Percentiles rank a stretch among this genome's conserved stretches.
These are phyloP conservation scores for Pardosa pseudoannulata DNA, from an alignment of 2,888 invertebrate species.

Conservation along the genomic window DNA sequence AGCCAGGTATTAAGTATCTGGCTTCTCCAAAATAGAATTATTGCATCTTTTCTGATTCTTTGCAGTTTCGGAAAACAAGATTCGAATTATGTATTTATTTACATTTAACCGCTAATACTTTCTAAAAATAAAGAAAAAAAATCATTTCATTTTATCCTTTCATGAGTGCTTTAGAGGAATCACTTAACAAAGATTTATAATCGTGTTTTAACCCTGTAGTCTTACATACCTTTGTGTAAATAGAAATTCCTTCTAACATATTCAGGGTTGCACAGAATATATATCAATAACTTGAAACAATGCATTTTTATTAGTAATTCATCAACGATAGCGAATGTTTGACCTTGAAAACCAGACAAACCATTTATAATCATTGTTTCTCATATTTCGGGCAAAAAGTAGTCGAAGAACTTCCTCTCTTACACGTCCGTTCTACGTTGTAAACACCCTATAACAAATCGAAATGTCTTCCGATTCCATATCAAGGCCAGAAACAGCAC, in stretches of 20 bases:
- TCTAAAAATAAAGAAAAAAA: too few relatives aligned
- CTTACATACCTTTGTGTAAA: too few relatives aligned
- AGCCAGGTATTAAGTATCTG: too few relatives aligned
- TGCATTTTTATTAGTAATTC: neutral
- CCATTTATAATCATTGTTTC: conserved; percentile 2
- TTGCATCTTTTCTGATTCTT: too few relatives aligned
- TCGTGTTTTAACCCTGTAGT: too few relatives aligned
- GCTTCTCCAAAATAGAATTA: too few relatives aligned
- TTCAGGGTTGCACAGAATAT: neutral
- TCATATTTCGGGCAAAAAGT: neutral
- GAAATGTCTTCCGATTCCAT: neutral
- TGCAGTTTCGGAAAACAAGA: too few relatives aligned
- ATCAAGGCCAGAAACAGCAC: neutral
- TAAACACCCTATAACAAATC: neutral
- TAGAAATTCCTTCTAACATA: neutral
- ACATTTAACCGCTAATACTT: too few relatives aligned
- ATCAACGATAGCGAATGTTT: neutral
- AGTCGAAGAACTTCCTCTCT: neutral
- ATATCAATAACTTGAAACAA: neutral
- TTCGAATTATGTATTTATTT: too few relatives aligned
- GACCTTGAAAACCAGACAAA: neutral
- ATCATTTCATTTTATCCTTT: too few relatives aligned
- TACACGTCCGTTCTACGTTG: neutral
- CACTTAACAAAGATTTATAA: too few relatives aligned
- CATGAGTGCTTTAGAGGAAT: too few relatives aligned